These are phyloP conservation scores for Drosophila atroscutellata DNA, from an alignment of 2,888 invertebrate genomes.

Conservation along the genomic window DNA sequence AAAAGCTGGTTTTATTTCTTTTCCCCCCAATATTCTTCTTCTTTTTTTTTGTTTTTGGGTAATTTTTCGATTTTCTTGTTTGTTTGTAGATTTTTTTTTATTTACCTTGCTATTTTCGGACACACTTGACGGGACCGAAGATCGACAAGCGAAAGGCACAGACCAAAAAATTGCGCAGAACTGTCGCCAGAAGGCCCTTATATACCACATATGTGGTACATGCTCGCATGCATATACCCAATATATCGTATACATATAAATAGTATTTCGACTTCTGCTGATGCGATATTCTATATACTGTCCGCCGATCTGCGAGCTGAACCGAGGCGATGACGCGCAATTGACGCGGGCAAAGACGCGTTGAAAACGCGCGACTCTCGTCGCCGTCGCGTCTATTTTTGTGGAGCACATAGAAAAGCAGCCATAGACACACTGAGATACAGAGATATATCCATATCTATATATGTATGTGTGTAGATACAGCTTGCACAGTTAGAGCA, in stretches of 20 bases:
- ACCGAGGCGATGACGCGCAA: conserved; percentile 77
- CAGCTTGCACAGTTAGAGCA: conserved; percentile 44
- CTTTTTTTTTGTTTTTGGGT: conserved; percentile 27
- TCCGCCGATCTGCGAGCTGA: conserved; percentile 16
- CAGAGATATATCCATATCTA: conserved; percentile 29
- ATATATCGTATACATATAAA: conserved; percentile 43
- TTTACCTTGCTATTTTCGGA: conserved; percentile 77
- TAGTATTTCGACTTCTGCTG: conserved; percentile 43
- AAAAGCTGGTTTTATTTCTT: conserved; percentile 54
- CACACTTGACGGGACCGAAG: conserved; percentile 75
- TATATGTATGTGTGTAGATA: conserved; percentile 21
- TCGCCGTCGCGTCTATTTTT: conserved; percentile 69
- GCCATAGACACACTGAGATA: conserved; percentile 37
- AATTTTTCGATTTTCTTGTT: conserved; percentile 47
- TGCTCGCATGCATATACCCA: conserved; percentile 13
- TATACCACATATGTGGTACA: conserved; percentile 42
- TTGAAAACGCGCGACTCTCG: conserved; percentile 65
- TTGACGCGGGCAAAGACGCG: conserved; percentile 79
- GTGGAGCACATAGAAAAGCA: conserved; percentile 47
- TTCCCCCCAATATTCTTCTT: conserved; percentile 34
- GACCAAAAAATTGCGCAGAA: conserved; percentile 71
- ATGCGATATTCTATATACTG: conserved; percentile 47
- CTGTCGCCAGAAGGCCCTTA: conserved; percentile 78
- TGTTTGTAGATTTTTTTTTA: conserved; percentile 57
- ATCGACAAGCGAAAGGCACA: conserved; percentile 68